Conservation (phyloP, 1,140 invertebrate genomes). For the Laupala kohalensis region DNA sequence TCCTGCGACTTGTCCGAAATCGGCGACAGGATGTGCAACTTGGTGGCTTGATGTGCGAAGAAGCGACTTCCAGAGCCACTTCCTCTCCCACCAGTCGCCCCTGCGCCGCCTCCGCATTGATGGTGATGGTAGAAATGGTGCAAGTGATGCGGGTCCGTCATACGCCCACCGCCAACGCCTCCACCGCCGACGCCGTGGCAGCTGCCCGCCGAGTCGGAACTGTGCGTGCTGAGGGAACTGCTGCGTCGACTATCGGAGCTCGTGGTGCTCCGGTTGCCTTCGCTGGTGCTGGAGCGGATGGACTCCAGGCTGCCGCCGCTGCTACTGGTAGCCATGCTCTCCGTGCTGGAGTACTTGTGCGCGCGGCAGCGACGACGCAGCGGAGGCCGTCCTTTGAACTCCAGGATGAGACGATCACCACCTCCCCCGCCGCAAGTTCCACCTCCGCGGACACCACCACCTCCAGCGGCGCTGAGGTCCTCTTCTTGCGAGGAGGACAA, state of each 20-base stretch:
- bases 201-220: slow-evolving; percentile 55
- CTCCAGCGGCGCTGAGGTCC: background rate
- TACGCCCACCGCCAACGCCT: background rate
- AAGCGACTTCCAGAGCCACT: slow-evolving; percentile 35
- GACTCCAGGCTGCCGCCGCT: slow-evolving; percentile 68
- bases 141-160: slow-evolving; percentile 16
- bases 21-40: slow-evolving; percentile 71
- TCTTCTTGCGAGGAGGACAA: background rate
- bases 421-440: slow-evolving; percentile 18
- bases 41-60: slow-evolving; percentile 48
- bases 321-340: slow-evolving; percentile 73
- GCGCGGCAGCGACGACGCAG: slow-evolving; percentile 29
- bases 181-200: slow-evolving; percentile 27
- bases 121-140: slow-evolving; percentile 19
- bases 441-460: slow-evolving; percentile 15
- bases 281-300: slow-evolving; percentile 64
- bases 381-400: slow-evolving; percentile 49
- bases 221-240: slow-evolving; percentile 66
- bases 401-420: slow-evolving; percentile 47
- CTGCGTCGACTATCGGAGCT: slow-evolving; percentile 67
- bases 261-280: slow-evolving; percentile 64
- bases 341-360: slow-evolving; percentile 66
- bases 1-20: slow-evolving; percentile 83
- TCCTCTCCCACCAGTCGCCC: slow-evolving; percentile 15
- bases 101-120: slow-evolving; percentile 15